Base-by-base conservation (phyloP, 2,888 invertebrate species). In the Acronicta leporina region DNA sequence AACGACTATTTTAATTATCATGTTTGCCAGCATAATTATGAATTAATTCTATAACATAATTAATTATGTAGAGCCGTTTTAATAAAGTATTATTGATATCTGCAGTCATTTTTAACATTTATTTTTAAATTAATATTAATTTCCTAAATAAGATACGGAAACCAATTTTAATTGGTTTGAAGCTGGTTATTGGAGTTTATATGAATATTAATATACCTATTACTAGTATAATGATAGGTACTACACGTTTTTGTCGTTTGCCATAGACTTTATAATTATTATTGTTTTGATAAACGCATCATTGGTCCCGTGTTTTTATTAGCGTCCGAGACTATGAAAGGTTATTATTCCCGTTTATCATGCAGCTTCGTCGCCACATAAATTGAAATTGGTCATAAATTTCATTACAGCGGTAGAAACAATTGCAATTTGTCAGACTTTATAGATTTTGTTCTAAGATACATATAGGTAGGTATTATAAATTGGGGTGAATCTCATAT, bases 261-360 rank as follows among this genome's bases (percentile, higher is more conserved):
- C 6, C 30, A 27, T 27, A 30, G 30, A 11, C 33, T 33, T n/a
- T n/a, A 11, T 30, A 30, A 30, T 30, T 30, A 30, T 30, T 30
- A 30, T 7, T 27, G 6, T 7, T 27, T 27, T 5, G 7, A 27
- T 5, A 56, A 64, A 66, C 52, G 77, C 75, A 69, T 73, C 75
- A 81, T 76, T 64, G 75, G 51, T 63, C 73, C 49, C 50, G 51
- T 47, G 64, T 40, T 48, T 60, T 15, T 60, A 54, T 58, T 51
- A 54, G 30, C 63, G 7, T 11, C 4, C 15, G 45, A 40, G 16
- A 38, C 40, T 49, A 20, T 27, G 40, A 16, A 25, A 41, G 27
- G 40, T 46, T 20, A 3, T 20, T 33, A 40, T 51, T 13, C 7
- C 42, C 11, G 27, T 52, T 68, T 62, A 44, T 41, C 49, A 57